Evolutionary conservation across 53 echinoderm and acorn worm species (phyloP), one percentile per base, ranked within the genome.

Genomic region (Apostichopus leukothele): DNA sequence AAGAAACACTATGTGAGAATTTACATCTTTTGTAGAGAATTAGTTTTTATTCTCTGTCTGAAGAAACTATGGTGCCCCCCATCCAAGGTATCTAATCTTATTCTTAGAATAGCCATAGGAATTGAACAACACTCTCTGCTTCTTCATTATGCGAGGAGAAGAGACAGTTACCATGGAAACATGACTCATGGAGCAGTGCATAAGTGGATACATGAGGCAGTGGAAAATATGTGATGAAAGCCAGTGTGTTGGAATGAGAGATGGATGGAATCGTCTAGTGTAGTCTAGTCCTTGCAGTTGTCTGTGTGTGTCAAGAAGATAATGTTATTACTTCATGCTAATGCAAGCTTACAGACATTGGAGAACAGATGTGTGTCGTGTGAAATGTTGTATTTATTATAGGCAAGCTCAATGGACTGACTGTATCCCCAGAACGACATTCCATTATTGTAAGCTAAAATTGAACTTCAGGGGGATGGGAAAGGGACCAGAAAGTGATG

Each of bases 161-260:
- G 53, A 81, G 60, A 54, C 81, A 3, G 55, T 81, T 7, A 21
- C 81, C 55, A 81, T 54, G 81, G 21, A 54, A 81, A 81, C 81
- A 81, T 81, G 81, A 81, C 81, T 81, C 81, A 81, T 81, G 55
- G 54, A 22, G 7, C 63, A 16, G 79, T n/a, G 14, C 79, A 53
- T 53, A n/a, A 50, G 54, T 19, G 79, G 63, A 79, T 79, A 51
- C 26, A 76, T 76, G 10, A 14, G 7, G 22, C 53, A 53, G 12
- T 23, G 53, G 6, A 81, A 59, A n/a, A 22, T 16, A 52, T 81
- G 11, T 19, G 1, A 5, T 12, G 79, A 79, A 63, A 63, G 20
- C 6, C 71, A 71, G n/a, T 71, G 71, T n/a, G 6, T 6, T 71
- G 71, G 16, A 63, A 71, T 71, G 71, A 18, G 6, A 71, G 71